These are phyloP conservation scores for Lynx canadensis DNA, from an alignment of 2,113 vertebrate genomes.

Conservation along the genomic window DNA sequence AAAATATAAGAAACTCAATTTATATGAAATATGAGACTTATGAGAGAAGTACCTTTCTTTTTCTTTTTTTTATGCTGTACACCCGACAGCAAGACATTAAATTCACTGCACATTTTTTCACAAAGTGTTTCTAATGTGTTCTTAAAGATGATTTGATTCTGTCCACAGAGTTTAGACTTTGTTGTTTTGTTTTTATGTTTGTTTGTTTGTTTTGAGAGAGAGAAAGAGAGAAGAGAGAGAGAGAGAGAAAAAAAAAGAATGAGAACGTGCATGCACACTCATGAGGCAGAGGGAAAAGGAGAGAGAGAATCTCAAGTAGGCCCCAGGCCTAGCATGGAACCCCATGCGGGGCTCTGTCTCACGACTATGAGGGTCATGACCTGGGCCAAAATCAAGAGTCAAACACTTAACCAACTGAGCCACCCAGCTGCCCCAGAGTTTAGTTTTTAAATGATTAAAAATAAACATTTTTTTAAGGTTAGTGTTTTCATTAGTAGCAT, in stretches of 20 bases:
- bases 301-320: background rate
- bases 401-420: no score
- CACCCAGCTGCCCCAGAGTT: background rate
- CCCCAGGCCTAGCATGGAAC: background rate
- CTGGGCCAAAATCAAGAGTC: no score
- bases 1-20: background rate
- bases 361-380: no score
- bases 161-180: background rate
- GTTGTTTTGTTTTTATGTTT: no score
- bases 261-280: no score
- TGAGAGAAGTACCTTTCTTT: background rate
- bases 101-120: background rate
- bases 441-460: background rate
- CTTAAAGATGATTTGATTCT: background rate
- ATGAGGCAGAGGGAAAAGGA: background rate
- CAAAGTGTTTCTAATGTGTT: background rate
- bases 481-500: background rate
- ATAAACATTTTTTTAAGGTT: background rate
- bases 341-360: no score
- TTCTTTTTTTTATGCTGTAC: background rate
- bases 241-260: rapidly evolving
- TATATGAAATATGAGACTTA: background rate
- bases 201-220: no score
- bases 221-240: no score
- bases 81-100: background rate